Conservation (phyloP, 2,797 vertebrate species). For the Tolypeutes matacus region DNA sequence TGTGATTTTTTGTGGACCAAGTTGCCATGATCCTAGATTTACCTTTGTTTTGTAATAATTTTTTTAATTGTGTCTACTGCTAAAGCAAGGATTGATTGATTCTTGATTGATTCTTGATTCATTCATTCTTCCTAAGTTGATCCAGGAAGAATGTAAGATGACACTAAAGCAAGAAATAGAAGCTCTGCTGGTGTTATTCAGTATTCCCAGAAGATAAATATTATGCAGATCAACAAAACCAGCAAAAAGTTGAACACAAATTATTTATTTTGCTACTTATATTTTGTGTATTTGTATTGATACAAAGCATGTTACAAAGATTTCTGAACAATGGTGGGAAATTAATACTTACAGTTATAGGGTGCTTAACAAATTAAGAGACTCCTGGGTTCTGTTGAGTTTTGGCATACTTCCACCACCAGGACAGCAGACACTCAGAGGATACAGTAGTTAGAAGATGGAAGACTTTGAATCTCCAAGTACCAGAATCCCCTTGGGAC, state of each 20-base stretch:
- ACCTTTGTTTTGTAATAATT: slow-evolving; percentile 27
- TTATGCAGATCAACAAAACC: background rate
- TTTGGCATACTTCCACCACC: background rate
- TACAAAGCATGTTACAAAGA: slow-evolving; percentile 6
- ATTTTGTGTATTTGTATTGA: background rate
- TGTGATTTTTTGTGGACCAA: background rate
- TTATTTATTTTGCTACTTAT: background rate
- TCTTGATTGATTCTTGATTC: background rate
- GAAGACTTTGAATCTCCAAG: background rate
- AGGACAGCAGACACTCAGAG: background rate
- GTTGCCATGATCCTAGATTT: slow-evolving; percentile 20
- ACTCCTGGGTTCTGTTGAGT: background rate
- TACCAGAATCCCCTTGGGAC: background rate
- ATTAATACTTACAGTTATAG: background rate
- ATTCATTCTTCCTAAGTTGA: slow-evolving; percentile 50
- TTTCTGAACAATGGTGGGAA: slow-evolving; percentile 28
- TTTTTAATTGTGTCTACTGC: background rate
- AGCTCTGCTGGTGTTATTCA: background rate
- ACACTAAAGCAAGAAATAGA: slow-evolving; percentile 31
- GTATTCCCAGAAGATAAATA: background rate
- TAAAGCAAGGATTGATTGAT: background rate
- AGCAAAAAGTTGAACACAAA: background rate
- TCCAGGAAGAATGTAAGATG: background rate
- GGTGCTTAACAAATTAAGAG: slow-evolving; percentile 21
- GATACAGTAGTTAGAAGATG: background rate